These are phyloP conservation scores for Ophion costatus DNA, from an alignment of 2,888 invertebrate genomes.

Conservation along the genomic window DNA sequence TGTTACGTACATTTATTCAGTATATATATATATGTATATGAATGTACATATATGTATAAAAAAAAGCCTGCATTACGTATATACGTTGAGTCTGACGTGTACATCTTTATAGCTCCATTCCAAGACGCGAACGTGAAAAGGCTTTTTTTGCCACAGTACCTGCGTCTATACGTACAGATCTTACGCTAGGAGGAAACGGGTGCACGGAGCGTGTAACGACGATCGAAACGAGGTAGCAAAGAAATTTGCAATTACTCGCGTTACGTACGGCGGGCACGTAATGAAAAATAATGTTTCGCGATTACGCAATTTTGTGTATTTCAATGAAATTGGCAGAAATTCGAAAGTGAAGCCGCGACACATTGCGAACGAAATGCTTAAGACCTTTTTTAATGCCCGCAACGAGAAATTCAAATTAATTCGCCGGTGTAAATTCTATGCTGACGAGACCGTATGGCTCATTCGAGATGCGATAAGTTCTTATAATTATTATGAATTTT, in stretches of 20 bases:
- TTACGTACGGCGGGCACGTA: background rate
- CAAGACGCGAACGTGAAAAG: constrained; percentile 42
- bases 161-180: background rate
- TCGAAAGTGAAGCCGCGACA: background rate
- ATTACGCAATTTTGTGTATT: background rate
- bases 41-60: constrained; percentile 7
- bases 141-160: constrained; percentile 2
- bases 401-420: background rate
- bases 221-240: constrained; percentile 16
- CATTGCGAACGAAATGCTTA: background rate
- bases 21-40: background rate
- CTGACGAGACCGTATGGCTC: no score
- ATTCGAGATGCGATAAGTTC: no score
- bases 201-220: background rate
- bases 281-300: background rate
- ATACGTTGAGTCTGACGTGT: constrained; percentile 10
- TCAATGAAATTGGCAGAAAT: background rate
- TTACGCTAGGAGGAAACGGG: background rate
- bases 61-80: constrained; percentile 10
- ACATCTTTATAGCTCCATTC: constrained; percentile 41
- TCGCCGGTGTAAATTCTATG: background rate
- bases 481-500: no score
- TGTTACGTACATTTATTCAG: background rate
- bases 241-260: constrained; percentile 22
- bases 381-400: background rate